Base-by-base conservation (phyloP, 2,888 invertebrate genomes). In the Pimpla rufipes region DNA sequence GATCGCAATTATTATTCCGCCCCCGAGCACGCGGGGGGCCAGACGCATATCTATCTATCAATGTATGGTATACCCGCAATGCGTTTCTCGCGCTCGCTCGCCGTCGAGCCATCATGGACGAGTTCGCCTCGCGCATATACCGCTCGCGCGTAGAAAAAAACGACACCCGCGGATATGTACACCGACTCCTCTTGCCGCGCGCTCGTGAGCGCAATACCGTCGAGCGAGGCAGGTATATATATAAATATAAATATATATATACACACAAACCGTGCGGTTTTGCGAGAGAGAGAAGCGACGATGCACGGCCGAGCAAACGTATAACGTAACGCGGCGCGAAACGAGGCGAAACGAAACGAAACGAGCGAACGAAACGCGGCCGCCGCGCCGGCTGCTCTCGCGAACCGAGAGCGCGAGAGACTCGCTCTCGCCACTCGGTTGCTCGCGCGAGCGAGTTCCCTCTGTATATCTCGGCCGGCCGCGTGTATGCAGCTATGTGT, bases 271-370 rank as follows among this genome's bases (percentile, higher is more conserved):
- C 29, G 29, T 5, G 5, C 29, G 29, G 57, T 47, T 66, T 83
- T 80, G 76, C 67, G 35, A 64, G 68, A 77, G 40, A 16, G 67
- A 18, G 87, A 90, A 91, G n/a, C n/a, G n/a, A n/a, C n/a, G 91
- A 91, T 91, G 90, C 91, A 90, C 90, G 89, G 90, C 88, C 89
- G 90, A 90, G 90, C 90, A 90, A 90, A 91, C 91, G 91, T 91
- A 88, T 86, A 90, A 90, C 90, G 90, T 90, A 91, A 92, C 91
- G 92, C 88, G 90, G 90, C 68, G 79, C 89, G 92, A 91, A 92
- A 91, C 92, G 92, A 91, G 90, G 90, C 90, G 92, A 91, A 90
- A 91, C 92, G 91, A 90, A 90, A 88, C 90, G 82, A 86, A 83
- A 66, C 75, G 82, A 66, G 68, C 62, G 66, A 81, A 74, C 75